Conservation (phyloP, 1,140 invertebrate species). For the Pentalonia nigronervosa region DNA sequence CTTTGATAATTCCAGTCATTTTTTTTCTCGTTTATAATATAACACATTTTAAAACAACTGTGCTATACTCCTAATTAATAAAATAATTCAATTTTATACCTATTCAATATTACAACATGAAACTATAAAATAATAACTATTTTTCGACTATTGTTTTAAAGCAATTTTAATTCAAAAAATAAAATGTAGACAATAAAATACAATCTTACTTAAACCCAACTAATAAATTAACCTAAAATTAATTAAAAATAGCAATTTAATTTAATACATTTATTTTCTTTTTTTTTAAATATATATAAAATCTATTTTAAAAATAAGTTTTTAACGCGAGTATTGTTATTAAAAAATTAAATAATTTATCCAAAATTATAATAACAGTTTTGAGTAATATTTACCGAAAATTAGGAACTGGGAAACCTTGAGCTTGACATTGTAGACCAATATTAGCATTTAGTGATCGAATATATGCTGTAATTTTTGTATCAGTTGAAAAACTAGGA, state of each 20-base stretch:
- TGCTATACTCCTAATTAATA: not conserved
- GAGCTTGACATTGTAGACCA: constrained; percentile 73
- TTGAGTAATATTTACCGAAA: constrained; percentile 64
- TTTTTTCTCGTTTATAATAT: not conserved
- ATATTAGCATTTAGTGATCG: constrained; percentile 66
- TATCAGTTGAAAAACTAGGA: constrained; percentile 69
- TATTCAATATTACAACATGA: not conserved
- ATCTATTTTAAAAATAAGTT: not conserved
- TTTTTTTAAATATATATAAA: too few relatives aligned
- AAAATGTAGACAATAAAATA: too few relatives aligned
- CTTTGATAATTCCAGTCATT: not conserved
- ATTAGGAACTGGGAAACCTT: constrained; percentile 74
- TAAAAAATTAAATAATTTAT: not conserved
- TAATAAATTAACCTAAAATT: too few relatives aligned
- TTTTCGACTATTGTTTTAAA: too few relatives aligned
- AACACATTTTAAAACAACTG: not conserved
- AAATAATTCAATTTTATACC: not conserved
- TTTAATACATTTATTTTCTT: too few relatives aligned
- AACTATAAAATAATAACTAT: not conserved
- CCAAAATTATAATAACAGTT: not conserved
- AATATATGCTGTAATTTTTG: constrained; percentile 67
- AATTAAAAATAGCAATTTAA: too few relatives aligned
- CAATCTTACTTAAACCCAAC: too few relatives aligned
- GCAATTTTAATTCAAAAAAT: too few relatives aligned
- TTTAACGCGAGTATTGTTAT: not conserved